Conservation (phyloP, 2,113 vertebrate species). For the Mus spicilegus region DNA sequence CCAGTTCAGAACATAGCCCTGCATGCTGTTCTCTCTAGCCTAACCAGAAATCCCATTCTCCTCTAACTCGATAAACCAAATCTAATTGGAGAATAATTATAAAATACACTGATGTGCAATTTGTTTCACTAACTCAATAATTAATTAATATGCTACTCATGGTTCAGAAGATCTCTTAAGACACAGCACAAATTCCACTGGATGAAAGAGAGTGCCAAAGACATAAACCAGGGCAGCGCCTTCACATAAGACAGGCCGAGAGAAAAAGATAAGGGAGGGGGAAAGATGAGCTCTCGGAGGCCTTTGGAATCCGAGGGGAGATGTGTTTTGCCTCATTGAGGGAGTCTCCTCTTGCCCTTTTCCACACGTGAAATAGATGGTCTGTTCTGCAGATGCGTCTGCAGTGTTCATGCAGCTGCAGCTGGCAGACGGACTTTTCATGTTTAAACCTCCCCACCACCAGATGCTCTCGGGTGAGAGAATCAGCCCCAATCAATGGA, state of each 20-base stretch:
- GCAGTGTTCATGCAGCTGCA: neutral
- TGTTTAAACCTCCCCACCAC: constrained; percentile 51
- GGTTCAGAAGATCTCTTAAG: constrained; percentile 74
- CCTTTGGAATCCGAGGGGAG: constrained; percentile 36
- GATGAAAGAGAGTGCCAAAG: constrained; percentile 62
- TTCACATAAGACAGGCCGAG: constrained; percentile 52
- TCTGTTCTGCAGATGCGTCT: constrained; percentile 67
- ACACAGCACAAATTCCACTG: constrained; percentile 64
- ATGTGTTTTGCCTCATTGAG: constrained; percentile 20
- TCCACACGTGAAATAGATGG: neutral
- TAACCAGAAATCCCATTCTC: constrained; percentile 77
- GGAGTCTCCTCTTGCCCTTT: constrained; percentile 38
- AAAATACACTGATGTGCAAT: constrained; percentile 82
- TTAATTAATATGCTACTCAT: constrained; percentile 80
- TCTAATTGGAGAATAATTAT: constrained; percentile 83
- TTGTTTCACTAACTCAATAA: constrained; percentile 82
- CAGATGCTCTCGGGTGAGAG: constrained; percentile 62
- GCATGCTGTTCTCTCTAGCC: constrained; percentile 64
- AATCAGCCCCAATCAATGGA: neutral
- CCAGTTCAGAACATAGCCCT: constrained; percentile 72
- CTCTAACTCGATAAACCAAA: constrained; percentile 81
- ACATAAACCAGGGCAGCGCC: constrained; percentile 53
- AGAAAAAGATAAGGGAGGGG: constrained; percentile 49
- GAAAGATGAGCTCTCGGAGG: constrained; percentile 10
- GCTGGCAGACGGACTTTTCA: constrained; percentile 24